These are phyloP conservation scores for Drosophila fuyamai DNA, from an alignment of 1,140 invertebrate species.

Conservation along the genomic window DNA sequence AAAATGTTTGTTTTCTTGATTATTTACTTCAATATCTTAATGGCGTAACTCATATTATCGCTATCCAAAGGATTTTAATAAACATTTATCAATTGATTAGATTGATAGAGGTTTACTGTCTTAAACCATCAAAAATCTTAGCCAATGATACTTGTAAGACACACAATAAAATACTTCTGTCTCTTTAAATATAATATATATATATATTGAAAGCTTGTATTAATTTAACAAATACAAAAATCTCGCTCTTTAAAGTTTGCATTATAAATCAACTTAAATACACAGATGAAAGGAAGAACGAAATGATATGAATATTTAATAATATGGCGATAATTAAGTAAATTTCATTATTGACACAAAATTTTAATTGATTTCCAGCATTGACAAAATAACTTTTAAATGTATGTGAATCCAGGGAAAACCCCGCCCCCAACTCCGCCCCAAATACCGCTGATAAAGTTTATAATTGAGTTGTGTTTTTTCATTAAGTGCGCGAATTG, in stretches of 20 bases:
- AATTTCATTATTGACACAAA: constrained; percentile 63
- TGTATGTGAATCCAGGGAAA: constrained; percentile 22
- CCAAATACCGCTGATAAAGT: constrained; percentile 56
- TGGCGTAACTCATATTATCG: too few relatives aligned
- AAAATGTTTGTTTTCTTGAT: neutral
- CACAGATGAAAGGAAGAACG: constrained; percentile 7
- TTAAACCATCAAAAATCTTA: neutral
- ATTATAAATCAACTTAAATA: constrained; percentile 52
- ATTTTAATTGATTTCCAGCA: constrained; percentile 75
- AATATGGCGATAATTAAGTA: constrained; percentile 64
- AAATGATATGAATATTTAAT: constrained; percentile 42
- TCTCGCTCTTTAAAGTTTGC: constrained; percentile 29
- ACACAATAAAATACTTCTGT: too few relatives aligned
- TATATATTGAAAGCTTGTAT: too few relatives aligned
- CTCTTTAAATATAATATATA: too few relatives aligned
- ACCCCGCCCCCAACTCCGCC: constrained; percentile 12
- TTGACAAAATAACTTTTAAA: constrained; percentile 66
- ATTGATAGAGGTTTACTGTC: neutral
- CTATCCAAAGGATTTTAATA: too few relatives aligned
- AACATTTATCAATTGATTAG: too few relatives aligned
- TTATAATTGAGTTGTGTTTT: constrained; percentile 82
- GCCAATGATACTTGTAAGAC: too few relatives aligned
- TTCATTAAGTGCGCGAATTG: constrained; percentile 80
- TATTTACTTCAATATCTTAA: too few relatives aligned
- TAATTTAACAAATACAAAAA: constrained; percentile 3